Percentiles rank a stretch among this genome's conserved stretches.
Conservation (phyloP, 2,797 vertebrate species). For the Argya squamiceps region DNA sequence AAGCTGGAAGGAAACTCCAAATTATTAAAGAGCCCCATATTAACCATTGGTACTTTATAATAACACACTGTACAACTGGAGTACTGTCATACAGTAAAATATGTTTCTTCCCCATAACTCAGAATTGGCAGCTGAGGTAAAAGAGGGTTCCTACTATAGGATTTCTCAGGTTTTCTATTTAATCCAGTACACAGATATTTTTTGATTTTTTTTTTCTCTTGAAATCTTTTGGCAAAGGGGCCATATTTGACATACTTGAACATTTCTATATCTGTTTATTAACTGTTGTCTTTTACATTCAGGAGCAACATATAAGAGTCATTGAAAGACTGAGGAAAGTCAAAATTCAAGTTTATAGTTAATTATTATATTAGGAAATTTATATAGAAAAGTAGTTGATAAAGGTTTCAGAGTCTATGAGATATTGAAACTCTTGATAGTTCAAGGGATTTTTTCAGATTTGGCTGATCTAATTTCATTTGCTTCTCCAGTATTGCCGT, state of each 20-base stretch:
- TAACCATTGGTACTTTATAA: not conserved
- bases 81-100: not conserved
- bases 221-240: not conserved
- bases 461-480: not conserved
- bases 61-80: not conserved
- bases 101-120: not conserved
- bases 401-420: not conserved
- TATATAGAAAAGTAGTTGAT: not conserved
- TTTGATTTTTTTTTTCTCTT: not conserved
- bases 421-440: not conserved
- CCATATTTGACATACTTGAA: not conserved
- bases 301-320: fast-evolving
- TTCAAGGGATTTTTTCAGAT: not conserved
- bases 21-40: not conserved
- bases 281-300: not conserved
- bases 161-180: not conserved
- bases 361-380: not conserved
- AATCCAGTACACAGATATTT: not conserved
- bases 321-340: not conserved
- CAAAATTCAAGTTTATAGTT: not conserved
- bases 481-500: not conserved
- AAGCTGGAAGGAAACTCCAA: not conserved
- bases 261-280: not conserved
- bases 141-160: not conserved
- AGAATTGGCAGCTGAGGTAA: not conserved